Evolutionary conservation across 2,113 vertebrate genomes (phyloP), one percentile per base, ranked within the genome.

Genomic region (Camelus dromedarius): DNA sequence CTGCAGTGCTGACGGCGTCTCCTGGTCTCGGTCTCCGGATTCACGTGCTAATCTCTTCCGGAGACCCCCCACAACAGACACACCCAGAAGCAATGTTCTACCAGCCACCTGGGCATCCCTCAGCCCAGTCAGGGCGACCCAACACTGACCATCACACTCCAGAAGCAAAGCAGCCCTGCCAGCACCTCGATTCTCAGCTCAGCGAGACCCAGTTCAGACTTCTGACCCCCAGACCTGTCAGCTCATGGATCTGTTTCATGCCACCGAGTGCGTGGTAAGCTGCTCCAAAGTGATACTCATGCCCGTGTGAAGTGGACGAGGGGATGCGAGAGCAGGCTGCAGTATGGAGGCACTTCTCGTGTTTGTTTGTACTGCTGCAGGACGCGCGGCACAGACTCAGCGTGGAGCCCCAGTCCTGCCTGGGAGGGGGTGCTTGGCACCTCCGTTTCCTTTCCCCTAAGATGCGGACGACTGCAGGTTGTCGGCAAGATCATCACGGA

Each of bases 381-480:
- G 0, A 30, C 1, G 10, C 7, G 15, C 84, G 26, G 35, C 54
- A 28, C 16, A 81, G 24, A 8, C 48, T 18, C 38, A 32, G 67
- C 1, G 15, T 46, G 46, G 85, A 73, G 67, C 38, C 10, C 26
- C 67, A 22, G 4, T 14, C 35, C 67, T 22, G 15, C 32, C 30
- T 1, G 0, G 0, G 11, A n/a, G 60, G 6, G 67, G n/a, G 28
- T 24, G 24, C 26, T 1, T 3, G 46, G 42, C 56, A 42, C n/a
- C 2, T 8, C 0, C 3, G 24, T 35, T 73, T 42, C 80, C 76
- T 46, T 30, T 38, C 58, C 15, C 3, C 30, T 35, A 48, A 46
- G 18, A 35, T 1, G 52, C 0, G 8, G 77, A 10, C 8, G 54
- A 15, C 1, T 1, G 8, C 11, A 18, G 56, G 86, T 5, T 75